Conservation (phyloP, 2,888 invertebrate species). For the Ariolimax columbianus region DNA sequence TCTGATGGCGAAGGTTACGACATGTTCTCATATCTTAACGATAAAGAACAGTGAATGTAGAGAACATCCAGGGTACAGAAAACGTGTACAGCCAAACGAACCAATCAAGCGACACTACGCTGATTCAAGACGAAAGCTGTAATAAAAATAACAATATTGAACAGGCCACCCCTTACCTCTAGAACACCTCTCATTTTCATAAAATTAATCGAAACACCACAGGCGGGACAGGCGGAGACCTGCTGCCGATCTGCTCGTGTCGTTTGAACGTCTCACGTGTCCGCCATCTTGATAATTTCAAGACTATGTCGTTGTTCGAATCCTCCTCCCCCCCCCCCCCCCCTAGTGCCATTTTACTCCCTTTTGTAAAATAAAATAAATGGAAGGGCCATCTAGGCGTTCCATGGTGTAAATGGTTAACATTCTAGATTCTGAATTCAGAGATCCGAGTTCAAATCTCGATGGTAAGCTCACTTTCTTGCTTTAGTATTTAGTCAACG, state of each 20-base stretch:
- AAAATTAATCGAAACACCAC: background rate
- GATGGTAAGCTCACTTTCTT: too few species aligned
- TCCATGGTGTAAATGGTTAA: too few species aligned
- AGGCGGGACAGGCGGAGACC: background rate
- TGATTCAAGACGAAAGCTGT: slow-evolving; percentile 9
- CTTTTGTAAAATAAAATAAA: too few species aligned
- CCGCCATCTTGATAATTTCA: slow-evolving; percentile 15
- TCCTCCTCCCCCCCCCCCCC: background rate
- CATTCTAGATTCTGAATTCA: too few species aligned
- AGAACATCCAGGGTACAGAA: background rate
- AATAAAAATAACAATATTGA: slow-evolving; percentile 12
- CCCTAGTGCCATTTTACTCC: background rate
- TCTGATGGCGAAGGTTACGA: background rate
- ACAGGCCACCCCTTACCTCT: background rate
- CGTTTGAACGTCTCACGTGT: slow-evolving; percentile 8
- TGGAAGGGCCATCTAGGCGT: too few species aligned
- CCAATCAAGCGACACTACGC: slow-evolving; percentile 28
- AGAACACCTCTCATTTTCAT: background rate
- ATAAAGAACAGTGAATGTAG: background rate
- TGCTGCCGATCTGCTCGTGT: slow-evolving; percentile 16
- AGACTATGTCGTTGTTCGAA: background rate
- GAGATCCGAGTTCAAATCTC: too few species aligned
- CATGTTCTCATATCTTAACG: background rate
- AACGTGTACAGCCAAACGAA: slow-evolving; percentile 28
- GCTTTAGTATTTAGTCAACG: too few species aligned